phyloP scores from a whole-genome alignment of 2,113 vertebrate species.

The Ammodytes dubius region DNA sequence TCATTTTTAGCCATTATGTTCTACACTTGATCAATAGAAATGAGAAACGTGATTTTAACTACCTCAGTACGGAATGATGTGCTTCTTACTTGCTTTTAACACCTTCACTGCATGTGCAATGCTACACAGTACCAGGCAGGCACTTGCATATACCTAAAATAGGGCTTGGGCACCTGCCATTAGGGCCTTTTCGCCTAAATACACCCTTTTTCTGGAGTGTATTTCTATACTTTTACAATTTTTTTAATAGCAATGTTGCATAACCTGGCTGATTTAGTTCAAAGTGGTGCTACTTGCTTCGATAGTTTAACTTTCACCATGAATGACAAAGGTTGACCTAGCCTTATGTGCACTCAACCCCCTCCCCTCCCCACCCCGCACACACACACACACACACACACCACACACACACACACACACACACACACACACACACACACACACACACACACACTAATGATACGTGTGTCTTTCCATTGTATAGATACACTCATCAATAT shows the following conservation, averaged over 20 bases:
- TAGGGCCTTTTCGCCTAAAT: too few relatives aligned
- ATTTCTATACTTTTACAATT: too few relatives aligned
- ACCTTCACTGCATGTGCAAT: background rate
- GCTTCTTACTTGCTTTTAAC: background rate
- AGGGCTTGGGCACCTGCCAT: too few relatives aligned
- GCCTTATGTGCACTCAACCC: background rate
- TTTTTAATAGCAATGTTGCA: background rate
- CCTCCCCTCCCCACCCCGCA: too few relatives aligned
- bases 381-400: too few relatives aligned
- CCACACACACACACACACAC: background rate
- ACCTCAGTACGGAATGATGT: background rate
- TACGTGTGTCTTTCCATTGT: conserved; percentile 14
- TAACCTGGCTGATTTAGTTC: background rate
- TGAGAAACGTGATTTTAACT: background rate
- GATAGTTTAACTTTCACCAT: background rate
- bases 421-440: background rate
- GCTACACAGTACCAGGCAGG: background rate
- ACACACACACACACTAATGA: background rate
- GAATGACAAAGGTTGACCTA: background rate
- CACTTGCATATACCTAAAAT: background rate
- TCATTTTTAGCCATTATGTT: background rate
- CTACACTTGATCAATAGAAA: background rate
- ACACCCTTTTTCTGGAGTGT: too few relatives aligned
- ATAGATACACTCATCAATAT: conserved; percentile 41
- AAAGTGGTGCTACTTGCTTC: background rate